Percentiles rank a stretch among this genome's conserved stretches.
Evolutionary conservation across 2,797 vertebrate genomes (phyloP).

Genomic region (Pogoniulus pusillus): DNA sequence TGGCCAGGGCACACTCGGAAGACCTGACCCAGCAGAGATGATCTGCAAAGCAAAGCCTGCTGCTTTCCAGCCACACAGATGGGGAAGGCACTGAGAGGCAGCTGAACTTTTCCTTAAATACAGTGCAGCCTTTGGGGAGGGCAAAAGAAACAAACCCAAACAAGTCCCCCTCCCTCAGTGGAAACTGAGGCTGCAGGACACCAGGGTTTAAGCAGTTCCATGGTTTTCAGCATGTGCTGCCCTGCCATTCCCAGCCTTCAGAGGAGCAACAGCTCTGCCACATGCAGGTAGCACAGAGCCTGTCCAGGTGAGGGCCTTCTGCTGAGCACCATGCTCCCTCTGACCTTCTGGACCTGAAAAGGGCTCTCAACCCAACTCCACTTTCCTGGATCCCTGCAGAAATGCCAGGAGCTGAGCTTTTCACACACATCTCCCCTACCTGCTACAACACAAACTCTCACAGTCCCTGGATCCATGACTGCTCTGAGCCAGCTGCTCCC

Average conservation of each 20-base stretch:
- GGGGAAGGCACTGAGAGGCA: neutral
- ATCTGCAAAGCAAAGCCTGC: neutral
- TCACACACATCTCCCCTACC: accelerated
- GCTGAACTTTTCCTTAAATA: neutral
- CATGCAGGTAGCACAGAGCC: accelerated
- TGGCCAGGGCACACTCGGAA: neutral
- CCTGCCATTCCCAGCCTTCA: neutral
- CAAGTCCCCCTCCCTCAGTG: neutral
- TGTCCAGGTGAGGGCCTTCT: neutral
- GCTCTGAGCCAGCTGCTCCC: accelerated
- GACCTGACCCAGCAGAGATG: neutral
- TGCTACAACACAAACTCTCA: accelerated
- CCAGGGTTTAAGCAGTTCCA: neutral
- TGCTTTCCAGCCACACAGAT: neutral
- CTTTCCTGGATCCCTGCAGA: neutral
- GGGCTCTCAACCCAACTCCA: neutral
- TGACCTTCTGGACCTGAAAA: neutral
- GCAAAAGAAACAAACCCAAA: neutral
- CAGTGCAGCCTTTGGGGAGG: neutral
- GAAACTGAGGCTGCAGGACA: neutral
- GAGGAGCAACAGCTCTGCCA: accelerated
- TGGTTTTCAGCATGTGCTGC: neutral
- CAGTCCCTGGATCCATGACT: neutral
- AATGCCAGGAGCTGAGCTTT: neutral
- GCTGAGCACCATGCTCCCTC: neutral